Evolutionary conservation across 2,888 invertebrate species (phyloP).

Genomic region (Euspilapteryx auroguttella): DNA sequence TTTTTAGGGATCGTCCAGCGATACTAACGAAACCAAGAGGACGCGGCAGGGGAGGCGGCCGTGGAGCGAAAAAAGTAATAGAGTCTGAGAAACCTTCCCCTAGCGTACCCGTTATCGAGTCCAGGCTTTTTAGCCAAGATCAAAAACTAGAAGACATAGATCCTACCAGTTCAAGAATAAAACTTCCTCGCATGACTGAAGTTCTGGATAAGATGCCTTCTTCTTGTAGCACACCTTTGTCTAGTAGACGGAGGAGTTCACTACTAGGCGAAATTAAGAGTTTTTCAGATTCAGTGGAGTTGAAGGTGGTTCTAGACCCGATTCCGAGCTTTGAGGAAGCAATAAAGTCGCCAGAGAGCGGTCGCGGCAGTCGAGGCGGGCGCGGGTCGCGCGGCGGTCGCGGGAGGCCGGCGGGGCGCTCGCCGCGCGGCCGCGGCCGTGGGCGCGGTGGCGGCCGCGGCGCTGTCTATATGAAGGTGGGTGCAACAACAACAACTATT

Average conservation of each 20-base stretch:
- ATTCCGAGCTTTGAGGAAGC: constrained; percentile 19
- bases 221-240: constrained; percentile 34
- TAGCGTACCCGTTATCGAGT: background rate
- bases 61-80: constrained; percentile 20
- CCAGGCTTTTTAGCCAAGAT: constrained; percentile 12
- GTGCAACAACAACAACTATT: constrained; percentile 6
- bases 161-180: constrained; percentile 45
- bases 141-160: constrained; percentile 22
- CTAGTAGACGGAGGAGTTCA: constrained; percentile 26
- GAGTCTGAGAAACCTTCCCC: background rate
- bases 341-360: constrained; percentile 23
- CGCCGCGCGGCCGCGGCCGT: constrained; percentile 27
- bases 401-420: constrained; percentile 15
- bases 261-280: constrained; percentile 15
- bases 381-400: constrained; percentile 18
- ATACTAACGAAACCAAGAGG: constrained; percentile 27
- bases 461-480: constrained; percentile 26
- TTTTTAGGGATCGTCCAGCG: constrained; percentile 41
- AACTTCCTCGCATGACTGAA: constrained; percentile 48
- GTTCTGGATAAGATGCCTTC: constrained; percentile 41
- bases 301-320: constrained; percentile 17
- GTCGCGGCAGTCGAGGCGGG: constrained; percentile 13
- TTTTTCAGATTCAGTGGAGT: constrained; percentile 9
- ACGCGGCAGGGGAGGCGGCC: constrained; percentile 35
- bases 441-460: constrained; percentile 44